Evolutionary conservation across 2,797 vertebrate genomes (phyloP).

Genomic region (Falco rusticolus): DNA sequence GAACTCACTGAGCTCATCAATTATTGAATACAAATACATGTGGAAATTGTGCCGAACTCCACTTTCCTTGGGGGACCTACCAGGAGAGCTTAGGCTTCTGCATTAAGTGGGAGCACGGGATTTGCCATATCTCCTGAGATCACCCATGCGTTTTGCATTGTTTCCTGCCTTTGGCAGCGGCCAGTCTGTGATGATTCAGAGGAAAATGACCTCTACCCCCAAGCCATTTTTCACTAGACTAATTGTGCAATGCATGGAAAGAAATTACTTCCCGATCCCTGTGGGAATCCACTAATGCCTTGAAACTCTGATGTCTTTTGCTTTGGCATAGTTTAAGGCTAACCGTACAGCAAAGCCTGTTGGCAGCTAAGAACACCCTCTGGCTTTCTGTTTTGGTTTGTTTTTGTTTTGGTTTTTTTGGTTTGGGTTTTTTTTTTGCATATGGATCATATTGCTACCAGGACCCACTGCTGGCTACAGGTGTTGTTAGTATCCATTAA

Average conservation of each 20-base stretch:
- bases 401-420: no score
- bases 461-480: neutral
- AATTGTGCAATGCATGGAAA: slow-evolving; percentile 16
- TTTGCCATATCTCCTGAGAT: neutral
- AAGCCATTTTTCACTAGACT: slow-evolving; percentile 7
- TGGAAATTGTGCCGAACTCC: slow-evolving; percentile 1
- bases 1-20: slow-evolving; percentile 30
- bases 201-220: neutral
- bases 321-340: neutral
- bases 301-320: neutral
- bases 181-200: neutral
- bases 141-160: neutral
- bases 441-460: neutral
- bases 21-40: neutral
- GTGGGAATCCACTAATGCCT: neutral
- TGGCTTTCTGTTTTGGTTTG: neutral
- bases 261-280: neutral
- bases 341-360: neutral
- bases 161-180: neutral
- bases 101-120: neutral
- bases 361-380: neutral
- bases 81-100: neutral
- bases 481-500: neutral
- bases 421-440: no score
- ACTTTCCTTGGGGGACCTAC: neutral